Evolutionary conservation across 2,113 vertebrate genomes (phyloP), one percentile per base, ranked within the genome.

Genomic region (Paedocypris sp.): DNA sequence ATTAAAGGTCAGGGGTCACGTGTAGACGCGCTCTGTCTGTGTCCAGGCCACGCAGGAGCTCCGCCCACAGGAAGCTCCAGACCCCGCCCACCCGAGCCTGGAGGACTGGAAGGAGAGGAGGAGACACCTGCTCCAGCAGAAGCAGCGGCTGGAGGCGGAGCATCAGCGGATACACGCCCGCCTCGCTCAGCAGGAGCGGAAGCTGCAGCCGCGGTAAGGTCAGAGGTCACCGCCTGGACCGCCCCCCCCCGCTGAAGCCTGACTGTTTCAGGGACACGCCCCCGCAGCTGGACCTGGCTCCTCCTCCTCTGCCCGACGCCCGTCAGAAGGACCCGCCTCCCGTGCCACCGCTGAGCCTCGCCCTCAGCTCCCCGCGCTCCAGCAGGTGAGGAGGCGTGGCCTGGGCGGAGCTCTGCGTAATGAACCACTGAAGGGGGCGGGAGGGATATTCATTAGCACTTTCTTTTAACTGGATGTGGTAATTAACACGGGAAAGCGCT

Each of bases 71-170:
- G 51, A 52, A 58, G 4, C 64, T 20, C n/a, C n/a, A n/a, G n/a
- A n/a, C 6, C 62, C 43, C 22, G 58, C 66, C 50, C 69, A 20
- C 1, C 0, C 39, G 51, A 52, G 56, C 4, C 64, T 20, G 31
- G 81, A 77, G 10, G 60, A 88, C 33, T 90, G 88, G 47, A 89
- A 90, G 72, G 87, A 88, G 62, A 89, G 83, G 77, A 85, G 82
- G 38, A 85, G 90, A 53, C 83, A 86, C 46, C 80, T 98, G 42
- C 74, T 94, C 68, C 76, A 92, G 73, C 93, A 97, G 79, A 98
- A 93, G 79, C 81, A 91, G 79, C 91, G 94, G 74, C 80, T 98
- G 69, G 92, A 97, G 82, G 72, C 82, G 66, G 91, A 97, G 80
- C 87, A 90, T 67, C 91, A 96, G 28, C 80, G 68, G 61, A 88